Evolutionary conservation across 2,888 invertebrate species (phyloP).

Genomic region (Melikaiella ostensackeni): DNA sequence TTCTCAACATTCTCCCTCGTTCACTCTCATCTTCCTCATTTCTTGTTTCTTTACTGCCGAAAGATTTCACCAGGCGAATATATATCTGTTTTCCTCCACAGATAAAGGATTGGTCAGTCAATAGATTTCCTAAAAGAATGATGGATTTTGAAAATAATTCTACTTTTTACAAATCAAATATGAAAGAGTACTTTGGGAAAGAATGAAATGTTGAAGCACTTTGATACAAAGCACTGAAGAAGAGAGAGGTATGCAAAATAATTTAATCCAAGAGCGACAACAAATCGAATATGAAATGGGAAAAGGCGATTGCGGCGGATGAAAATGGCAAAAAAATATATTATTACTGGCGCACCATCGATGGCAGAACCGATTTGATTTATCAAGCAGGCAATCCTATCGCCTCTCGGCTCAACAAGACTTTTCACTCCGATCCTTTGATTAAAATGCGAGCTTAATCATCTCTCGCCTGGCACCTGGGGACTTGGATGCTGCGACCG

Average conservation of each 20-base stretch:
- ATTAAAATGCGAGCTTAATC: conserved; percentile 77
- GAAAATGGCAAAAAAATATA: conserved; percentile 61
- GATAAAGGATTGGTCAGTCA: neutral
- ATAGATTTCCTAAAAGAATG: neutral
- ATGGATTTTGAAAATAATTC: neutral
- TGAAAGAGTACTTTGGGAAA: neutral
- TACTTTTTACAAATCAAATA: too few species aligned
- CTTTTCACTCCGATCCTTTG: conserved; percentile 75
- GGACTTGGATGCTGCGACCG: conserved; percentile 65
- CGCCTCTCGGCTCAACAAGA: conserved; percentile 71
- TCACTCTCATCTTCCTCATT: conserved; percentile 15
- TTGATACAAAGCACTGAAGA: neutral
- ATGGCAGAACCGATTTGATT: conserved; percentile 72
- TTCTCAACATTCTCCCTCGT: conserved; percentile 20
- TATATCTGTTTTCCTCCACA: neutral
- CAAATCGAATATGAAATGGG: conserved; percentile 54
- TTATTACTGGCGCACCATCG: conserved; percentile 60
- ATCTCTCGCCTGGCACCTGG: conserved; percentile 72
- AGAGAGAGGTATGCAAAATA: conserved; percentile 23
- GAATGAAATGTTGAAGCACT: neutral
- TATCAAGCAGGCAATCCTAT: conserved; percentile 74
- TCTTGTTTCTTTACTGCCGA: conserved; percentile 31
- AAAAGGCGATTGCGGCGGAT: conserved; percentile 42
- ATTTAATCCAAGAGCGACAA: conserved; percentile 20
- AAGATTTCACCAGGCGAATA: conserved; percentile 18